Base-by-base conservation (phyloP, 2,888 invertebrate species). In the Dioctria rufipes region DNA sequence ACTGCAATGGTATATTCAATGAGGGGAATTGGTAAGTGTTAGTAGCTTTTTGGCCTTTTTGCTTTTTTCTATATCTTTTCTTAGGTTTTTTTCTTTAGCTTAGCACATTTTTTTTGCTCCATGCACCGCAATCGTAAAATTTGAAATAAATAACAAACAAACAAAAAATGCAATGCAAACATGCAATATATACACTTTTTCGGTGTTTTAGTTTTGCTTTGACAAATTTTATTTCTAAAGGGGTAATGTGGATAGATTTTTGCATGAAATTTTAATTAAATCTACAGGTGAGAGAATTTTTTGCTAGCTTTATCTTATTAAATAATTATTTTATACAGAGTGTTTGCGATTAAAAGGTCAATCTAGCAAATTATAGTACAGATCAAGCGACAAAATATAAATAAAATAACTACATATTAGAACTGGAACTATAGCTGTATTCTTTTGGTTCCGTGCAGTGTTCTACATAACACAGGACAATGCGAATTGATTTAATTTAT, bases 1-100 rank as follows among this genome's bases (percentile, higher is more conserved):
- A 95, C 95, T 43, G 95, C 95, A 58, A 95, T 95, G 94, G 94
- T 95, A 37, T 93, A 93, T 85, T 92, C 92, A 49, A 90, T 91
- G 87, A 89, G 91, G 83, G 88, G 89, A 84, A 86, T 89, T 82
- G 89, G 89, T 89, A 89, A 87, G 89, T 89, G 89, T 89, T 88
- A 89, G 89, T 89, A 88, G 87, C 65, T 78, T 79, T 79, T 79
- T 67, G 6, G 65, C 66, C 86, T 84, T 84, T 85, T 85, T 81
- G 75, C 85, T 87, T 86, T 84, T 85, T 83, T 83, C 82, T 81
- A 78, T 60, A 43, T 67, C 81, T 81, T 71, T 80, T 83, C 80
- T 83, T 71, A 77, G 78, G 81, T 81, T 61, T 80, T 65, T 78
- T 80, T 73, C 13, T 79, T 82, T 81, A 83, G 81, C 58, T 46